Conservation (phyloP, 2,888 invertebrate genomes). For the Drosophila peninsularis region DNA sequence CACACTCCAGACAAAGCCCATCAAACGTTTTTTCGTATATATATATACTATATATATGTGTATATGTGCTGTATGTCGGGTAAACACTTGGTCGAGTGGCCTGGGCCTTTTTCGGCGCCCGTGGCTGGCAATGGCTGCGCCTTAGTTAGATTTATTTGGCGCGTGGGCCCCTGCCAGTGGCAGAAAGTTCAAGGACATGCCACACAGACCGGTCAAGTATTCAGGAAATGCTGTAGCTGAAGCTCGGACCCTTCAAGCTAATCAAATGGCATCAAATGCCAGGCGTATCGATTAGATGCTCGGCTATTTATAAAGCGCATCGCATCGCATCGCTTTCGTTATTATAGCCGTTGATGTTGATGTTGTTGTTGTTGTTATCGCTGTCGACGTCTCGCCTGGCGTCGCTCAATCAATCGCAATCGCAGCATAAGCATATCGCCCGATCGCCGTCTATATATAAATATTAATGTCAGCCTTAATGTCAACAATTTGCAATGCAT, state of each 20-base stretch:
- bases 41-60: not conserved
- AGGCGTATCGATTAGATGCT: slow-evolving; percentile 64
- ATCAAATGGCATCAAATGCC: slow-evolving; percentile 63
- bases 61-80: slow-evolving; percentile 1
- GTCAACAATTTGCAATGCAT: slow-evolving; percentile 71
- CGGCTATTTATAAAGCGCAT: slow-evolving; percentile 45
- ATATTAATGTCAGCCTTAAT: slow-evolving; percentile 56
- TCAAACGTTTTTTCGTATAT: slow-evolving; percentile 11
- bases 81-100: slow-evolving; percentile 28
- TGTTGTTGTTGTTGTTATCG: not conserved
- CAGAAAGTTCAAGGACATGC: slow-evolving; percentile 49
- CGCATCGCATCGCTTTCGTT: slow-evolving; percentile 22
- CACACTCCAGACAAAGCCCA: not conserved
- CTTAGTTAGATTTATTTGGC: slow-evolving; percentile 48
- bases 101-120: slow-evolving; percentile 26
- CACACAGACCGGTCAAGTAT: slow-evolving; percentile 35
- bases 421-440: slow-evolving; percentile 40
- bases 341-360: slow-evolving; percentile 1
- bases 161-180: slow-evolving; percentile 39
- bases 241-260: slow-evolving; percentile 29
- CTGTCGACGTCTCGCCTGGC: slow-evolving; percentile 15
- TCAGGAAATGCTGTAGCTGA: slow-evolving; percentile 52
- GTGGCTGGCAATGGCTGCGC: slow-evolving; percentile 12
- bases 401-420: slow-evolving; percentile 51
- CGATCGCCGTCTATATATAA: slow-evolving; percentile 26